phyloP scores from a whole-genome alignment of 2,113 vertebrate species.

The Terrapene triunguis region DNA sequence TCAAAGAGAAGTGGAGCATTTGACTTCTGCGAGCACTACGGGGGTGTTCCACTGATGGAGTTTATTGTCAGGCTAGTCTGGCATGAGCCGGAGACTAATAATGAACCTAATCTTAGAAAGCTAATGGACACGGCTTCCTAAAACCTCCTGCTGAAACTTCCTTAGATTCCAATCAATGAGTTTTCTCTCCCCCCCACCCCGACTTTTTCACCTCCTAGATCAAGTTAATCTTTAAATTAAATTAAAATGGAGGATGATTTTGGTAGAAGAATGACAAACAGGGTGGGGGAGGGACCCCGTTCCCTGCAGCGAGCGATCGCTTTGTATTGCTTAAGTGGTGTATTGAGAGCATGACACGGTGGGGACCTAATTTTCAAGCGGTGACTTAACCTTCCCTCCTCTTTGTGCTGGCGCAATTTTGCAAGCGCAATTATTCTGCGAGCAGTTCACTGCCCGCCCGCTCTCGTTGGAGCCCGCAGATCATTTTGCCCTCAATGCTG shows the following conservation, averaged over 20 bases:
- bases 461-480: neutral
- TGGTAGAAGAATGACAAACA: neutral
- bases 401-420: slow-evolving; percentile 29
- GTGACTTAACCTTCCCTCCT: neutral
- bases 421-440: slow-evolving; percentile 39
- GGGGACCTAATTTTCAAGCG: slow-evolving; percentile 29
- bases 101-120: slow-evolving; percentile 28
- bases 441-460: slow-evolving; percentile 27
- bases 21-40: neutral
- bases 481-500: neutral
- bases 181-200: neutral
- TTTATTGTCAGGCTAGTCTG: slow-evolving; percentile 28
- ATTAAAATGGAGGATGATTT: slow-evolving; percentile 4
- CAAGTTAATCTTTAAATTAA: neutral
- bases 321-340: neutral
- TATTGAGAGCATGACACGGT: neutral
- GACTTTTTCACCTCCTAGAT: neutral
- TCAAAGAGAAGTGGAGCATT: slow-evolving; percentile 47
- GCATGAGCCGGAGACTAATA: fast-evolving
- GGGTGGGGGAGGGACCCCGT: neutral
- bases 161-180: neutral
- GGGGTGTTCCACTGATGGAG: neutral
- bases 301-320: neutral
- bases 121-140: neutral
- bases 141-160: slow-evolving; percentile 23